Percentiles rank a stretch among this genome's conserved stretches.
Evolutionary conservation across 2,113 vertebrate species (phyloP).

Genomic region (Lucifuga dentata): DNA sequence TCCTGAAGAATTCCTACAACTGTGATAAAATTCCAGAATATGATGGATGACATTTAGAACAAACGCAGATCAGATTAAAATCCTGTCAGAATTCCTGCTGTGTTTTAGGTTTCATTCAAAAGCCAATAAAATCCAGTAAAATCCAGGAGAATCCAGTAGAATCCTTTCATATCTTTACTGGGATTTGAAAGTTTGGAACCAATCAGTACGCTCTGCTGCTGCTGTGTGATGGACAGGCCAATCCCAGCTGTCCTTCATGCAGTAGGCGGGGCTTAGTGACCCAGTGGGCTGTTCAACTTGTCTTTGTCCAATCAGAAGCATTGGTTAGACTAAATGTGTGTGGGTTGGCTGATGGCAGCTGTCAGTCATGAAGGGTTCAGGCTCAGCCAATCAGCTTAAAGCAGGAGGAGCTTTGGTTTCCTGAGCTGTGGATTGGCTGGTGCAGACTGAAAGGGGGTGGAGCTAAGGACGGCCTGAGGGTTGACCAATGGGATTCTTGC

Average conservation of each 20-base stretch:
- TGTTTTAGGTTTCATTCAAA: too few species aligned
- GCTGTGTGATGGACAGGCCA: neutral
- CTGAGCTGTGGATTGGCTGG: conserved; percentile 34
- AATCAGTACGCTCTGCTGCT: too few species aligned
- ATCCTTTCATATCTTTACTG: neutral
- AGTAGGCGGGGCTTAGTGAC: conserved; percentile 9
- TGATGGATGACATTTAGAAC: too few species aligned
- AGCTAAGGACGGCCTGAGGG: neutral
- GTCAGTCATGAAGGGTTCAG: neutral
- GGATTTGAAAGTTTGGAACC: neutral
- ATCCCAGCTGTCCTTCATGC: neutral
- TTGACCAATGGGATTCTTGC: neutral
- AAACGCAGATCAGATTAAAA: too few species aligned
- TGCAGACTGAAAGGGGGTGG: neutral
- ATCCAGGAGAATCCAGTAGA: neutral
- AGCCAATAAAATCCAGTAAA: too few species aligned
- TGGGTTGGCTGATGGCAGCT: conserved; percentile 2
- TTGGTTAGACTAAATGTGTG: neutral
- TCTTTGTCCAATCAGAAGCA: neutral
- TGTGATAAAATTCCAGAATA: neutral
- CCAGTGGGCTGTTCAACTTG: neutral
- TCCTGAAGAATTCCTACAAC: neutral
- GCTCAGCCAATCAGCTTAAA: neutral
- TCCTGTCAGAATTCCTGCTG: too few species aligned
- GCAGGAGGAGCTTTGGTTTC: neutral